A percentile compares a stretch with the other conserved stretches of the same genome.
Conservation (phyloP, 2,113 vertebrate genomes). For the Todiramphus chloris region DNA sequence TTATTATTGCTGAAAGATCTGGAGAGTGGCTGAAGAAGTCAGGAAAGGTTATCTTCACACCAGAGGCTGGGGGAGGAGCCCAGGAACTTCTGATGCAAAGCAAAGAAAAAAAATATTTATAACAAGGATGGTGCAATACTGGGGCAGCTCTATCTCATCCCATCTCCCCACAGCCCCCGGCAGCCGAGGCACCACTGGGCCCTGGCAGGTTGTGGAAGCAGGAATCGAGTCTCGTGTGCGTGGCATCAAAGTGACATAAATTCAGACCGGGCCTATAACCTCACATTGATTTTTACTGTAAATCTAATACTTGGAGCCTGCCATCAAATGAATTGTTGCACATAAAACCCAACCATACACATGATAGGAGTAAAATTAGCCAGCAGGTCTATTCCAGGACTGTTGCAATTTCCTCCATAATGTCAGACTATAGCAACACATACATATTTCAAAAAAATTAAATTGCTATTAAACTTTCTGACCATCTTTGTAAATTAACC, state of each 20-base stretch:
- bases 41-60: neutral
- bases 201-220: neutral
- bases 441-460: conserved; percentile 45
- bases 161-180: neutral
- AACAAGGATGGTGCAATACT: fast-evolving
- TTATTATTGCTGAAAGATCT: neutral
- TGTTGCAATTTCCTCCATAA: neutral
- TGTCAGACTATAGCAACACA: neutral
- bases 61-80: neutral
- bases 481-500: conserved; percentile 45
- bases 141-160: neutral
- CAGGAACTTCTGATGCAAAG: neutral
- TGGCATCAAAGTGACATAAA: neutral
- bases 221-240: neutral
- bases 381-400: neutral
- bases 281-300: neutral
- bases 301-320: neutral
- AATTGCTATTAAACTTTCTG: conserved; percentile 59
- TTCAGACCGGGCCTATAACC: neutral
- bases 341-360: neutral
- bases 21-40: neutral
- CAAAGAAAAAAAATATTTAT: fast-evolving
- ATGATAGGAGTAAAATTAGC: neutral
- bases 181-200: neutral
- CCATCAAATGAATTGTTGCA: neutral